Percentiles rank a stretch among this genome's conserved stretches.
These are phyloP conservation scores for Tortrix viridana DNA, from an alignment of 2,888 invertebrate genomes.

Conservation along the genomic window DNA sequence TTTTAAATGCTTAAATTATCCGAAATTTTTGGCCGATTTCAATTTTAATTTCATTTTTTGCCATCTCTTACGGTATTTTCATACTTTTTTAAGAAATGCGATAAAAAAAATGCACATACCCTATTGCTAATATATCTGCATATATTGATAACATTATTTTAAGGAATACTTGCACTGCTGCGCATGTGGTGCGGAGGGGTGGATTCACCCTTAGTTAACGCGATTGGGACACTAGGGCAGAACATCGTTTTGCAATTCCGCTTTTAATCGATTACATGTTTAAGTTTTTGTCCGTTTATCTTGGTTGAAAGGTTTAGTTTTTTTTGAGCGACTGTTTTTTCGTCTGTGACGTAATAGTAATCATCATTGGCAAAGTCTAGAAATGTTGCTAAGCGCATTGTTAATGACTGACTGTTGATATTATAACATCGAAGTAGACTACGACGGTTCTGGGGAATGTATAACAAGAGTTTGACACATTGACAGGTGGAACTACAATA, in stretches of 20 bases:
- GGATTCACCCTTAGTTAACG: slow-evolving; percentile 57
- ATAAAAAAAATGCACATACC: too few species aligned
- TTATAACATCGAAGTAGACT: too few species aligned
- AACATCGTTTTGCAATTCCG: slow-evolving; percentile 48
- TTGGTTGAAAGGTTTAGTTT: background rate
- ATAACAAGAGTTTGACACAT: too few species aligned
- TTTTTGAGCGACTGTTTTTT: slow-evolving; percentile 4
- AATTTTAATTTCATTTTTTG: too few species aligned
- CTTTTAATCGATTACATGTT: slow-evolving; percentile 22
- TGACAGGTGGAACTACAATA: too few species aligned
- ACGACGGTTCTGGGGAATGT: too few species aligned
- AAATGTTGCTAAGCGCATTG: too few species aligned
- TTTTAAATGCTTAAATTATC: too few species aligned
- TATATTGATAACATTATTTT: slow-evolving; percentile 20
- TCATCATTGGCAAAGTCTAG: background rate
- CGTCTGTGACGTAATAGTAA: background rate
- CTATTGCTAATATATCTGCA: slow-evolving; percentile 8
- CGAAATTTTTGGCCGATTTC: too few species aligned
- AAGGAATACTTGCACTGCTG: slow-evolving; percentile 40
- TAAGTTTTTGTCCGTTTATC: background rate
- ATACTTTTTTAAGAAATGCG: too few species aligned
- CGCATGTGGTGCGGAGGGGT: slow-evolving; percentile 58
- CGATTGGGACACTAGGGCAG: slow-evolving; percentile 70
- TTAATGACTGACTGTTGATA: too few species aligned
- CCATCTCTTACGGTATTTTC: too few species aligned